Evolutionary conservation across 2,113 vertebrate species (phyloP).

Genomic region (human): GRCh38 chr3:105043501-105044000

Average conservation of each 20-base stretch:
- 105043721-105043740: conserved; percentile 27
- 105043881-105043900: neutral
- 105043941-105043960: conserved; percentile 36
- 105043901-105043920: neutral
- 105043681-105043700: neutral
- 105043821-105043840: neutral
- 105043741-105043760: conserved; percentile 32
- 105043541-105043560: neutral
- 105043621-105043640: neutral
- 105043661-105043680: neutral
- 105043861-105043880: conserved; percentile 49
- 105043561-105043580: neutral
- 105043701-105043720: conserved; percentile 43
- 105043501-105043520: neutral
- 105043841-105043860: conserved; percentile 49
- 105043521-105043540: neutral
- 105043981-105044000: conserved; percentile 32
- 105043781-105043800: neutral
- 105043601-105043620: neutral
- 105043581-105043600: neutral
- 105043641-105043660: neutral
- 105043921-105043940: neutral
- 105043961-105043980: conserved; percentile 10
- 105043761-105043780: neutral
- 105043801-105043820: neutral